phyloP scores from a whole-genome alignment of 2,888 invertebrate genomes.

The Drosophila putrida region DNA sequence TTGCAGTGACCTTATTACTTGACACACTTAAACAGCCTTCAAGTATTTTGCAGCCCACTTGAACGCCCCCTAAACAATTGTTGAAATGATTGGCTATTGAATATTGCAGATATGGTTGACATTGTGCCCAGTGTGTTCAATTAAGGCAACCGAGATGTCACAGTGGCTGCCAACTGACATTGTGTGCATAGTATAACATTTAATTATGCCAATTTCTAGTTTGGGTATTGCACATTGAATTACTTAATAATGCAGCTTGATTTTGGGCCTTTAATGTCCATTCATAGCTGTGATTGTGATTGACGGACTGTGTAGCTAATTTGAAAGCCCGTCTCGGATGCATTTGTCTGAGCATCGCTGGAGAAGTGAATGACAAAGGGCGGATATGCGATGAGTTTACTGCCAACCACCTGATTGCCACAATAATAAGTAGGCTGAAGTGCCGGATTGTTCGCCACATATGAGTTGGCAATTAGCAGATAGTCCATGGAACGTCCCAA shows the following conservation, averaged over 20 bases:
- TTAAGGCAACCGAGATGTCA: constrained; percentile 40
- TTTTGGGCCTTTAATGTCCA: constrained; percentile 5
- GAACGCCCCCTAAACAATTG: neutral
- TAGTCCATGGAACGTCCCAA: constrained; percentile 86
- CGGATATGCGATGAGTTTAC: constrained; percentile 85
- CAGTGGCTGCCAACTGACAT: constrained; percentile 18
- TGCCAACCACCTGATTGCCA: constrained; percentile 64
- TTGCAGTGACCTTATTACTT: neutral
- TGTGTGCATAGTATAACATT: constrained; percentile 38
- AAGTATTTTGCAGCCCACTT: too few relatives aligned
- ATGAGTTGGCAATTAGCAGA: constrained; percentile 86
- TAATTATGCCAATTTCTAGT: constrained; percentile 62
- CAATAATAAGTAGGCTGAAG: constrained; percentile 79
- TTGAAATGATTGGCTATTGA: constrained; percentile 20
- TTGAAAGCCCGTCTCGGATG: constrained; percentile 68
- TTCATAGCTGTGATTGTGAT: constrained; percentile 21
- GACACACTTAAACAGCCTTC: neutral
- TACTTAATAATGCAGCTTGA: constrained; percentile 25
- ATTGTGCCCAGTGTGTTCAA: constrained; percentile 35
- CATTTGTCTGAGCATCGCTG: constrained; percentile 85
- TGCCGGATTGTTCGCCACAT: constrained; percentile 78
- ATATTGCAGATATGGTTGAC: constrained; percentile 15
- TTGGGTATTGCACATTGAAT: constrained; percentile 39
- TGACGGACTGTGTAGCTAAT: constrained; percentile 59
- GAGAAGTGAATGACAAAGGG: constrained; percentile 88